These are phyloP conservation scores for Chlorops oryzae DNA, from an alignment of 1,140 invertebrate species.

Conservation along the genomic window DNA sequence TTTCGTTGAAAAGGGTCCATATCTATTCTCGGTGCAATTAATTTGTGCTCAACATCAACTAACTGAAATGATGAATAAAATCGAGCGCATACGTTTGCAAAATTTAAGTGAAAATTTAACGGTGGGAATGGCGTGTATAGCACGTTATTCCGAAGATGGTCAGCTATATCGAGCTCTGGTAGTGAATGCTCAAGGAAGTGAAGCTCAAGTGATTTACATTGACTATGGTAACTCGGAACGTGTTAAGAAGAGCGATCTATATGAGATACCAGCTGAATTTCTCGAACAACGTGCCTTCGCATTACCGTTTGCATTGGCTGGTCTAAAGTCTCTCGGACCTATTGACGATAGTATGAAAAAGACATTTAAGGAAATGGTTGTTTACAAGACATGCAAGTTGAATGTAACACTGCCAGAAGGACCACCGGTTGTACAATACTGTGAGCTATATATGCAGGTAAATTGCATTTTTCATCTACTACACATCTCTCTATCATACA, in stretches of 20 bases:
- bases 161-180: slow-evolving; percentile 66
- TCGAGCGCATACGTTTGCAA: slow-evolving; percentile 56
- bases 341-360: slow-evolving; percentile 59
- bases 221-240: slow-evolving; percentile 71
- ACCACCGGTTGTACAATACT: slow-evolving; percentile 64
- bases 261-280: slow-evolving; percentile 63
- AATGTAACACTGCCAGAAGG: slow-evolving; percentile 60
- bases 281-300: slow-evolving; percentile 65
- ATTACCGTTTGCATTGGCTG: slow-evolving; percentile 63
- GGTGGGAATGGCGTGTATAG: slow-evolving; percentile 64
- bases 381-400: slow-evolving; percentile 55
- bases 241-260: slow-evolving; percentile 61
- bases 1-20: slow-evolving; percentile 68
- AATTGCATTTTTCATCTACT: slow-evolving; percentile 54
- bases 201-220: slow-evolving; percentile 65
- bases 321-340: slow-evolving; percentile 59
- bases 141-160: slow-evolving; percentile 58
- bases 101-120: slow-evolving; percentile 56
- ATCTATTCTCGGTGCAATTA: slow-evolving; percentile 66
- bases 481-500: too few relatives aligned
- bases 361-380: slow-evolving; percentile 61
- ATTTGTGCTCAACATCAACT: slow-evolving; percentile 54
- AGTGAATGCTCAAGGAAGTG: slow-evolving; percentile 56
- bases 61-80: slow-evolving; percentile 59
- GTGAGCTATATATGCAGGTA: slow-evolving; percentile 52